Percentiles rank a stretch among this genome's conserved stretches.
These are phyloP conservation scores for Bicyclus anynana DNA, from an alignment of 1,140 invertebrate species.

Conservation along the genomic window DNA sequence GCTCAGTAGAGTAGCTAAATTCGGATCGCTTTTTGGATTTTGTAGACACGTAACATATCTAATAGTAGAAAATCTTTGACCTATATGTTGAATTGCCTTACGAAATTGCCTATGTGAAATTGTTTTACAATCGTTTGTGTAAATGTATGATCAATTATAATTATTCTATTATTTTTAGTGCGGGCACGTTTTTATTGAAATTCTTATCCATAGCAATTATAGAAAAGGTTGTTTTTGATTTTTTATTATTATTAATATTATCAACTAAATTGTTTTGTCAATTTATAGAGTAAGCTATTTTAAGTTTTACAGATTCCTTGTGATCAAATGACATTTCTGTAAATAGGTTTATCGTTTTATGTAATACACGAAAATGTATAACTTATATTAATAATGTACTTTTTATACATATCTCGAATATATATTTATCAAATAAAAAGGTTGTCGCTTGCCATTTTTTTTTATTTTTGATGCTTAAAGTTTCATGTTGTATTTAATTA, in stretches of 20 bases:
- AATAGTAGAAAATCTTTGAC: no score
- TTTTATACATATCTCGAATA: slow-evolving; percentile 39
- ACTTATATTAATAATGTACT: neutral
- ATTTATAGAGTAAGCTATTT: slow-evolving; percentile 5
- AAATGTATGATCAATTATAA: slow-evolving; percentile 18
- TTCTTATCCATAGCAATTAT: slow-evolving; percentile 3
- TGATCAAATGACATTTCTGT: slow-evolving; percentile 43
- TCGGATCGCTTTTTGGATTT: no score
- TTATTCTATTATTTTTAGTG: slow-evolving; percentile 11
- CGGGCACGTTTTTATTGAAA: slow-evolving; percentile 14
- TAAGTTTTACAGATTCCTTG: slow-evolving; percentile 21
- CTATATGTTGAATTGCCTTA: neutral
- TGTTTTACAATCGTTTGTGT: slow-evolving; percentile 28
- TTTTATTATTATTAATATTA: slow-evolving; percentile 8
- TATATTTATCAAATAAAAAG: slow-evolving; percentile 10
- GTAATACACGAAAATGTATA: slow-evolving; percentile 28
- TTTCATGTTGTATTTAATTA: slow-evolving; percentile 1
- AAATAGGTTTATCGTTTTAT: slow-evolving; percentile 42
- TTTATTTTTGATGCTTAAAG: slow-evolving; percentile 14
- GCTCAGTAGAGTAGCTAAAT: no score
- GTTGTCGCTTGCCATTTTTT: slow-evolving; percentile 42
- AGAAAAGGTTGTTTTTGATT: slow-evolving; percentile 23
- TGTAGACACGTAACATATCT: no score
- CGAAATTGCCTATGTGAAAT: slow-evolving; percentile 7
- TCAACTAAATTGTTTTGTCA: slow-evolving; percentile 7